Percentiles rank a stretch among this genome's conserved stretches.
phyloP scores from a whole-genome alignment of 1,140 invertebrate species.

The Scylla paramamosain region DNA sequence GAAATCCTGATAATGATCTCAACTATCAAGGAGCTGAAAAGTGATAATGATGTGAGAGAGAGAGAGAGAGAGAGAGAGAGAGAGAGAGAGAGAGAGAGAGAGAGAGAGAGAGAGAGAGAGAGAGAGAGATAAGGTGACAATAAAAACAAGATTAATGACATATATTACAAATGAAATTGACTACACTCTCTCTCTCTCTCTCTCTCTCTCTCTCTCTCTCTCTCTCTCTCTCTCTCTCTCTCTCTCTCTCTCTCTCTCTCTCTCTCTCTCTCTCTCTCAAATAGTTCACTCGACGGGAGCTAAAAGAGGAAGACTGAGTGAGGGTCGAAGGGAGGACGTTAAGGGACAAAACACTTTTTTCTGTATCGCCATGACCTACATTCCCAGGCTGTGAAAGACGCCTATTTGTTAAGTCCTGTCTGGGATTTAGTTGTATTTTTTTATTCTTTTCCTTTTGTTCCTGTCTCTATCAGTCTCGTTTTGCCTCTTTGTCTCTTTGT shows the following conservation, averaged over 20 bases:
- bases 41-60: not conserved
- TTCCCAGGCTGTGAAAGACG: not conserved
- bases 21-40: too few relatives aligned
- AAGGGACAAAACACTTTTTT: too few relatives aligned
- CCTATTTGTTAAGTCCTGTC: too few relatives aligned
- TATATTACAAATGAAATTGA: not conserved
- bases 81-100: conserved; percentile 25
- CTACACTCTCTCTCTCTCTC: not conserved
- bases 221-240: too few relatives aligned
- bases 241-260: too few relatives aligned
- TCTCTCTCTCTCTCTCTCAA: too few relatives aligned
- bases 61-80: not conserved
- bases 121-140: not conserved
- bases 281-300: too few relatives aligned
- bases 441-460: not conserved
- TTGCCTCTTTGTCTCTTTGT: not conserved
- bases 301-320: too few relatives aligned
- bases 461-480: not conserved
- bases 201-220: too few relatives aligned
- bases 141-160: not conserved
- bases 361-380: not conserved
- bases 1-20: too few relatives aligned
- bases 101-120: not conserved
- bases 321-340: too few relatives aligned
- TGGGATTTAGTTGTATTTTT: too few relatives aligned